Base-by-base conservation (phyloP, 2,113 vertebrate genomes). In the Trinectes maculatus region DNA sequence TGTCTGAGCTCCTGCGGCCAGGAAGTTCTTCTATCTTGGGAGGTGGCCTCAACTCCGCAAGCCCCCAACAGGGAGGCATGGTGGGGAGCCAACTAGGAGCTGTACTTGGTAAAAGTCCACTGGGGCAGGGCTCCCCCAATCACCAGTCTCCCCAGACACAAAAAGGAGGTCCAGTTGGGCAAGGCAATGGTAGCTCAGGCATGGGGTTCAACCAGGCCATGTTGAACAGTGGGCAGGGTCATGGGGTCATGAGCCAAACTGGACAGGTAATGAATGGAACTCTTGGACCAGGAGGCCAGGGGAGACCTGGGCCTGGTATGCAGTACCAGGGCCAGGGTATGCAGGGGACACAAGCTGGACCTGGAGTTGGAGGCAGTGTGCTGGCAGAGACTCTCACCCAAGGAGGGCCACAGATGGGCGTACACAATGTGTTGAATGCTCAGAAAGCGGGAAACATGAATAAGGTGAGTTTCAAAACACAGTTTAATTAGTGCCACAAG, bases 211-310 rank as follows among this genome's bases (percentile, higher is more conserved):
- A 91, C 89, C 96, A 95, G 73, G 93, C 91, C 71, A 93, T 99
- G 90, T 88, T 97, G 89, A 97, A 94, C 89, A 97, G 93, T 87
- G 95, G 92, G 87, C 96, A 95, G 87, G 92, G 92, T 83, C 96
- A 97, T 71, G 92, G 86, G 68, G 94, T 96, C 83, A 93, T 97
- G 94, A 94, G 91, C 74, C 96, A 95, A 78, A 91, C 94, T 52
- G 95, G 96, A 74, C 96, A 95, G 87, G 95, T 98, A 80, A 94
- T 99, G 93, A 99, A 99, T 60, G 97, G 97, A 70, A 93, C 93
- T 69, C 92, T 98, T 54, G 95, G 95, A 74, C 89, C 94, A 56
- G 93, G 92, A 46, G 95, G 95, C 67, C 90, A 95, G 85, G 96
- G 96, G 71, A 91, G 96, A 83, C 93, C 94, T 53, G 91, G 93